These are phyloP conservation scores for Heteropelma amictum DNA, from an alignment of 2,888 invertebrate species.

Conservation along the genomic window DNA sequence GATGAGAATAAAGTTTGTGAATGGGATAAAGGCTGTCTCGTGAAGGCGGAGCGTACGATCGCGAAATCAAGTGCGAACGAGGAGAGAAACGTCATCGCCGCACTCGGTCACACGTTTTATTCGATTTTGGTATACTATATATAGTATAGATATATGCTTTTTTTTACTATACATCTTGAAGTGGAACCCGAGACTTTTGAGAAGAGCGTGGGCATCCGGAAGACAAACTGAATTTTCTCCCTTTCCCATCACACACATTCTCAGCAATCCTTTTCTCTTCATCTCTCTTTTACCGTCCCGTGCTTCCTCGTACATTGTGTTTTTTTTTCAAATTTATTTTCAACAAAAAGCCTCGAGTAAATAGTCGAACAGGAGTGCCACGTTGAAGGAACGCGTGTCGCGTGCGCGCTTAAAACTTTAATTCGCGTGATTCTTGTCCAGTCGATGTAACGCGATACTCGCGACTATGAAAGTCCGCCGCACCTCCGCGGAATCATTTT, in stretches of 20 bases:
- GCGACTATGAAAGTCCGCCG: conserved; percentile 13
- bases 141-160: not conserved
- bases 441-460: conserved; percentile 40
- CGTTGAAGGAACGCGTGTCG: not conserved
- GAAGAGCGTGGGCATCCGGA: conserved; percentile 50
- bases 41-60: too few relatives aligned
- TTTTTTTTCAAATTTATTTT: not conserved
- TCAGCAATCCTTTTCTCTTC: not conserved
- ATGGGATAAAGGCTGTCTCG: too few relatives aligned
- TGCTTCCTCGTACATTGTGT: not conserved
- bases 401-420: not conserved
- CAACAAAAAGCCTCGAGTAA: not conserved
- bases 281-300: too few relatives aligned
- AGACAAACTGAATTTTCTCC: conserved; percentile 24
- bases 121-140: too few relatives aligned
- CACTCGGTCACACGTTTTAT: not conserved
- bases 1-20: too few relatives aligned
- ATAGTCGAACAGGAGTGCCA: conserved; percentile 5
- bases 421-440: conserved; percentile 6
- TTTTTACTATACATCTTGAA: conserved; percentile 17
- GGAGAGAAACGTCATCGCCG: not conserved
- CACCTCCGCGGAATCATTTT: not conserved
- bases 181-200: conserved; percentile 50
- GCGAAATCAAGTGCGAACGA: not conserved
- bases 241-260: not conserved